Base-by-base conservation (phyloP, 1,140 invertebrate species). In the Choristoneura fumiferana region DNA sequence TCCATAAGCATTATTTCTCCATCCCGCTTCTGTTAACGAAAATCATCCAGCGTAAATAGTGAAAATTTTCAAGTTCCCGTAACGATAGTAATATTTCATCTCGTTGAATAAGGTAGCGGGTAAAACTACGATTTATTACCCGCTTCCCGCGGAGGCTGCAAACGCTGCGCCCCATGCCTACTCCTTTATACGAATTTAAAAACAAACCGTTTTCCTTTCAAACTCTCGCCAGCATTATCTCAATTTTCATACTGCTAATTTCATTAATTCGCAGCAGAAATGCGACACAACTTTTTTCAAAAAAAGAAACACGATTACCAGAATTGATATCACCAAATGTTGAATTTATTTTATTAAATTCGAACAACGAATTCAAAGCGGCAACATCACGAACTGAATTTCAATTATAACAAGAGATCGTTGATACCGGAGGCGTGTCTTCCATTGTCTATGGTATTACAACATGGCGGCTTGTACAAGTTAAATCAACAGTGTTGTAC, bases 21-120 rank as follows among this genome's bases (percentile, higher is more conserved):
- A 45, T 45, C 40, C 17, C 17, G 40, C 40, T 45, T 22, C 40
- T 45, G 40, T 45, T 45, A 4, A 18, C 40, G 40, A 45, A 45
- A 45, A 22, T 22, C 40, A 45, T 45, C 40, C 40, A 35, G 29
- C 52, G 52, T 54, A 34, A 54, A 34, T 35, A 37, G 52, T 54
- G 29, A 54, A 54, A 54, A 54, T 54, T 34, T 54, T 54, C 29
- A 35, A 18, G 52, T 54, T 36, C 29, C 29, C 35, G 52, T 54
- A 37, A 54, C 29, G 52, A 34, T 35, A 54, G 52, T 10, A 35
- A 54, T 35, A 54, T 34, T 54, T 35, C 29, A 54, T 54, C 52
- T 35, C 35, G 5, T 15, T 54, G 35, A 54, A 54, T 54, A 54
- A 37, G 52, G 29, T 29, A 29, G 22, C 52, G 52, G 52, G 52